phyloP scores from a whole-genome alignment of 2,888 invertebrate genomes.

The Sthenelais limicola region DNA sequence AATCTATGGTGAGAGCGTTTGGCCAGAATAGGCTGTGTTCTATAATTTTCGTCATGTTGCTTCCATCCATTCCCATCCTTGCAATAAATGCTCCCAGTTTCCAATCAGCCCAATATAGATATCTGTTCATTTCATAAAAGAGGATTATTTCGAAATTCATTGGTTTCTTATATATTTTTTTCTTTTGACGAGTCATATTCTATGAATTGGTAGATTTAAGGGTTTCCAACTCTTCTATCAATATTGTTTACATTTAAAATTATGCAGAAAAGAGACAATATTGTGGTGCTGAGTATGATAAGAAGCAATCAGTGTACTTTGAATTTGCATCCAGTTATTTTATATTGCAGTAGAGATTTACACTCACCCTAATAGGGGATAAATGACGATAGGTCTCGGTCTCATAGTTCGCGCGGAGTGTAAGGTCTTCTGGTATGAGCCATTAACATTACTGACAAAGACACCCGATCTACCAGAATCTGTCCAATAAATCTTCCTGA shows the following conservation, averaged over 20 bases:
- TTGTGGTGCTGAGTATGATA: no score
- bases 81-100: slow-evolving; percentile 90
- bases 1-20: slow-evolving; percentile 96
- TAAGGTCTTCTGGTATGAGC: slow-evolving; percentile 15
- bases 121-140: slow-evolving; percentile 65
- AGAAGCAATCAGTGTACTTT: no score
- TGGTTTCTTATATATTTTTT: no score
- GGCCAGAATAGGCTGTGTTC: slow-evolving; percentile 92
- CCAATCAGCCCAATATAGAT: slow-evolving; percentile 96
- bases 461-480: slow-evolving; percentile 1
- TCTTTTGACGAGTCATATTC: no score
- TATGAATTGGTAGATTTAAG: no score
- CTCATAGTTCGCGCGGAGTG: background rate
- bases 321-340: no score
- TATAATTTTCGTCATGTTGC: slow-evolving; percentile 85
- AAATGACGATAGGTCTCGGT: slow-evolving; percentile 18
- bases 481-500: slow-evolving; percentile 39
- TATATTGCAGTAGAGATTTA: no score
- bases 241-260: no score
- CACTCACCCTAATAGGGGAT: slow-evolving; percentile 22
- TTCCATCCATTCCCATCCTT: slow-evolving; percentile 96
- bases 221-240: no score
- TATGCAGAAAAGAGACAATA: no score
- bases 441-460: slow-evolving; percentile 19
- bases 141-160: no score